phyloP scores from a whole-genome alignment of 2,888 invertebrate species.

The Rhopalosiphum nymphaeae region DNA sequence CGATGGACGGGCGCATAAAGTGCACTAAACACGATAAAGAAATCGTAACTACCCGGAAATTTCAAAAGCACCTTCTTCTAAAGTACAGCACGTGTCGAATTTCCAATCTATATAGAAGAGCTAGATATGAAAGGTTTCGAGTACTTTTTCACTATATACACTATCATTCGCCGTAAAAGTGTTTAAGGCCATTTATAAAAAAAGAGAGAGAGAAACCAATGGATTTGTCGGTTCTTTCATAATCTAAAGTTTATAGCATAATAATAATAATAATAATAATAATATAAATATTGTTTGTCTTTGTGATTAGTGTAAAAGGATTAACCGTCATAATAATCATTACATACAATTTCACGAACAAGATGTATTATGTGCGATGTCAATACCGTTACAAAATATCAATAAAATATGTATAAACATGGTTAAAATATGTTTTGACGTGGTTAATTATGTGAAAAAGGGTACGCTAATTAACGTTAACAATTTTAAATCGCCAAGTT shows the following conservation, averaged over 20 bases:
- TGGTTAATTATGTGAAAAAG: not conserved
- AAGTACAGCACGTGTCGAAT: not conserved
- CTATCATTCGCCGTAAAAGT: not conserved
- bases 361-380: not conserved
- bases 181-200: not conserved
- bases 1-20: not conserved
- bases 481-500: not conserved
- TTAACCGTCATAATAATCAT: not conserved
- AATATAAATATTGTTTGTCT: not conserved
- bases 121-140: not conserved
- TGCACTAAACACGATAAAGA: not conserved
- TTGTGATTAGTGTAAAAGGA: not conserved
- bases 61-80: not conserved
- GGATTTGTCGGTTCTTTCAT: not conserved
- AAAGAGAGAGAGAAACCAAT: not conserved
- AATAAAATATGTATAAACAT: not conserved
- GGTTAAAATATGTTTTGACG: too few species aligned
- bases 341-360: not conserved
- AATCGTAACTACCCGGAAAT: not conserved
- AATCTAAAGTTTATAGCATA: not conserved
- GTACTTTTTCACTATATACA: not conserved
- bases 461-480: not conserved
- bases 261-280: not conserved
- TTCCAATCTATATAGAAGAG: not conserved
- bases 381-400: not conserved